Conservation (phyloP, 2,113 vertebrate genomes). For the Vidua chalybeata region DNA sequence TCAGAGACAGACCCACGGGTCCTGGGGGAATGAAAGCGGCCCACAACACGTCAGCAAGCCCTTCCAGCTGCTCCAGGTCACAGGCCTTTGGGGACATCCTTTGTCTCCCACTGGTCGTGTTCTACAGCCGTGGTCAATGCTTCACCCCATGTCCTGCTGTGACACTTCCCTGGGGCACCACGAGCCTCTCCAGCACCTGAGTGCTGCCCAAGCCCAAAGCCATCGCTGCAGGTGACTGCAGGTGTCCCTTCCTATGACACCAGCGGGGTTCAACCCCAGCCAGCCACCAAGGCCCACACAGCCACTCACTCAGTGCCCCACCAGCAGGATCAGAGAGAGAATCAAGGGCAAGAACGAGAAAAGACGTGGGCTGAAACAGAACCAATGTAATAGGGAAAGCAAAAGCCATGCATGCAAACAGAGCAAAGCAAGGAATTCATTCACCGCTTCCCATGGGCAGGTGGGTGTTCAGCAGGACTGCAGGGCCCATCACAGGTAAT, state of each 20-base stretch:
- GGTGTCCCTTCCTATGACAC: background rate
- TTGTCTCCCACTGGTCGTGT: rapidly evolving
- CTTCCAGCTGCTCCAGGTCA: background rate
- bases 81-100: background rate
- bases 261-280: background rate
- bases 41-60: rapidly evolving
- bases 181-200: background rate
- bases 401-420: background rate
- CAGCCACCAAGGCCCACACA: background rate
- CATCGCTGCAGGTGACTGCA: background rate
- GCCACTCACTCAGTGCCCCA: background rate
- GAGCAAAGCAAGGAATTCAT: background rate
- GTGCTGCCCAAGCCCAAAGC: background rate
- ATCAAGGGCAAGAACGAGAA: background rate
- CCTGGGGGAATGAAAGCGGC: background rate
- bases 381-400: too few species aligned
- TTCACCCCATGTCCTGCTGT: background rate
- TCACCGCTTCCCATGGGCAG: background rate
- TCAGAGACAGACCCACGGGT: too few species aligned
- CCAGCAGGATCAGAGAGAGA: background rate
- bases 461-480: background rate
- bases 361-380: background rate
- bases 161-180: background rate
- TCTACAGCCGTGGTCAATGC: rapidly evolving
- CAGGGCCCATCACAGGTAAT: background rate